Evolutionary conservation across 2,113 vertebrate genomes (phyloP).

Genomic region (Cyanoderma ruficeps): DNA sequence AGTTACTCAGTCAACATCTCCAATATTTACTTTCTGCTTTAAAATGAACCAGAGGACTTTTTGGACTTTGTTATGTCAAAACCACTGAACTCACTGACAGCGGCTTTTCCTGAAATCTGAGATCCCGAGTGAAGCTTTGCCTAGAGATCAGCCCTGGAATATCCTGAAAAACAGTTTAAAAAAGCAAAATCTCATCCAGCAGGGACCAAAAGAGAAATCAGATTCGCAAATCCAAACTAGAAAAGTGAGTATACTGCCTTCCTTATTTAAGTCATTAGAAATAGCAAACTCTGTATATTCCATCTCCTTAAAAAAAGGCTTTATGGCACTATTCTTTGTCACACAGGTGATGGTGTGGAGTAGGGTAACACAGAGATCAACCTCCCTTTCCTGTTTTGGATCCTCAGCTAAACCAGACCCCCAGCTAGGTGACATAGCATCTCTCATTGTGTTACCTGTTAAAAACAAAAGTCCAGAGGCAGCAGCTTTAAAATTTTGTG

Average conservation of each 20-base stretch:
- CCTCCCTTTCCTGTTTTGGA: neutral
- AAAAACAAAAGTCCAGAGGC: neutral
- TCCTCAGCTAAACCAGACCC: neutral
- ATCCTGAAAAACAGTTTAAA: neutral
- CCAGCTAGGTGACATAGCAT: neutral
- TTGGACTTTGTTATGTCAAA: neutral
- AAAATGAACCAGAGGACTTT: neutral
- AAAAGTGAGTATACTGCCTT: neutral
- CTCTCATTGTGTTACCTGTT: neutral
- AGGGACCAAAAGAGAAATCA: neutral
- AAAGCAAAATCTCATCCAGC: neutral
- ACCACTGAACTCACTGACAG: neutral
- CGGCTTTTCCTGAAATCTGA: neutral
- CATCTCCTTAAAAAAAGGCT: neutral
- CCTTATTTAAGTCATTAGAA: neutral
- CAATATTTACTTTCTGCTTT: neutral
- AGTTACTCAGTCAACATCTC: constrained; percentile 5
- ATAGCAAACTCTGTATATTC: neutral
- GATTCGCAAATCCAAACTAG: neutral
- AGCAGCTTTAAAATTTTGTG: neutral
- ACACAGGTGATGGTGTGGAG: no score
- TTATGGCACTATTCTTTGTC: neutral
- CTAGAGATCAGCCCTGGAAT: neutral
- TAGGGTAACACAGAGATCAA: neutral
- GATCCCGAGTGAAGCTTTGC: neutral